phyloP scores from a whole-genome alignment of 2,797 vertebrate species.

The Toxotes lorentzi region DNA sequence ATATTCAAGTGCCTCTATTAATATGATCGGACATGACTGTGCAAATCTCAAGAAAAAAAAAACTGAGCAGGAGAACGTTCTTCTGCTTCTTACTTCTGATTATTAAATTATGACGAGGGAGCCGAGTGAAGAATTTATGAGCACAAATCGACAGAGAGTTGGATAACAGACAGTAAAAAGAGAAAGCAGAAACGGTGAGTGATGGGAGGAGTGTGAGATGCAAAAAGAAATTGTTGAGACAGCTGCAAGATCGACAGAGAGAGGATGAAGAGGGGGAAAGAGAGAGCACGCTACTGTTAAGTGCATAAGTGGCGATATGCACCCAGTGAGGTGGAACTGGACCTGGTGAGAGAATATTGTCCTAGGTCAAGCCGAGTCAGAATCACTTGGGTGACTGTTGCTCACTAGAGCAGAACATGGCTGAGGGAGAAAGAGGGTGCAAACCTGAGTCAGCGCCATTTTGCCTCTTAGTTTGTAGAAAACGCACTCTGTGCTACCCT shows the following conservation, averaged over 20 bases:
- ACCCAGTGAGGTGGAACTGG: conserved; percentile 84
- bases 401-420: conserved; percentile 80
- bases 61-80: conserved; percentile 52
- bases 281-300: conserved; percentile 78
- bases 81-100: conserved; percentile 77
- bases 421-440: conserved; percentile 46
- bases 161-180: conserved; percentile 69
- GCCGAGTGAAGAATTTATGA: conserved; percentile 80
- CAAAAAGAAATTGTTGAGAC: conserved; percentile 65
- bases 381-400: conserved; percentile 79
- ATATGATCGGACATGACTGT: conserved; percentile 63
- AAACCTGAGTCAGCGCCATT: conserved; percentile 71
- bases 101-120: conserved; percentile 81
- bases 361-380: conserved; percentile 76
- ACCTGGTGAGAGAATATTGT: conserved; percentile 82
- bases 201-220: conserved; percentile 69
- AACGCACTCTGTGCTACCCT: neutral
- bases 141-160: conserved; percentile 78
- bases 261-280: conserved; percentile 54
- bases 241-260: conserved; percentile 63
- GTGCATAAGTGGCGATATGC: conserved; percentile 82
- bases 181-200: conserved; percentile 67
- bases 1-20: conserved; percentile 49
- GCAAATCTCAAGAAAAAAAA: conserved; percentile 57
- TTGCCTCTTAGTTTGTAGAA: conserved; percentile 40